phyloP scores from a whole-genome alignment of 2,888 invertebrate genomes.

The Plagiodera versicolora region DNA sequence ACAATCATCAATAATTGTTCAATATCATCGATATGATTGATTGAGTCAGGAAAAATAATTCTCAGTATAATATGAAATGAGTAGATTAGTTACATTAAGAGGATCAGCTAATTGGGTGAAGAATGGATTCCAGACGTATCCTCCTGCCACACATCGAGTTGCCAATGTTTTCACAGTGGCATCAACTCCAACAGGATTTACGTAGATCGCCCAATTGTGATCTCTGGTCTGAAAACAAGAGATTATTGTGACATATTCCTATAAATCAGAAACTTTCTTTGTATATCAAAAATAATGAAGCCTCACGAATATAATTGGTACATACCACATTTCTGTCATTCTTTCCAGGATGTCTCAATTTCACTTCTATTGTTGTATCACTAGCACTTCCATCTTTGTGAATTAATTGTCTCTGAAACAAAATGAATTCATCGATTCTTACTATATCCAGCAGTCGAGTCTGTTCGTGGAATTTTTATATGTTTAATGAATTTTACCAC shows the following conservation, averaged over 20 bases:
- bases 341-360: constrained; percentile 83
- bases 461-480: too few species aligned
- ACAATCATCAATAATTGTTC: too few species aligned
- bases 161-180: constrained; percentile 77
- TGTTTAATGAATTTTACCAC: too few species aligned
- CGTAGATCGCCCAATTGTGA: constrained; percentile 89
- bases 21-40: too few species aligned
- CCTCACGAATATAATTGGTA: not conserved
- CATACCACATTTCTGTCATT: constrained; percentile 78
- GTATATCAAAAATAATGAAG: too few species aligned
- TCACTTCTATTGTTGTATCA: constrained; percentile 88
- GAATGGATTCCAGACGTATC: constrained; percentile 90
- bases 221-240: constrained; percentile 65
- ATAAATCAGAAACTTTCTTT: too few species aligned
- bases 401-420: constrained; percentile 78
- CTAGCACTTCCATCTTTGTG: constrained; percentile 84
- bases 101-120: constrained; percentile 90
- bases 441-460: too few species aligned
- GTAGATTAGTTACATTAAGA: constrained; percentile 67
- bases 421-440: too few species aligned
- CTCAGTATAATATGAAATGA: too few species aligned
- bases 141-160: constrained; percentile 87
- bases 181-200: constrained; percentile 90
- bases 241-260: too few species aligned
- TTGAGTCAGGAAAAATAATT: too few species aligned